Conservation (phyloP, 2,797 vertebrate genomes). For the Mallotus villosus region DNA sequence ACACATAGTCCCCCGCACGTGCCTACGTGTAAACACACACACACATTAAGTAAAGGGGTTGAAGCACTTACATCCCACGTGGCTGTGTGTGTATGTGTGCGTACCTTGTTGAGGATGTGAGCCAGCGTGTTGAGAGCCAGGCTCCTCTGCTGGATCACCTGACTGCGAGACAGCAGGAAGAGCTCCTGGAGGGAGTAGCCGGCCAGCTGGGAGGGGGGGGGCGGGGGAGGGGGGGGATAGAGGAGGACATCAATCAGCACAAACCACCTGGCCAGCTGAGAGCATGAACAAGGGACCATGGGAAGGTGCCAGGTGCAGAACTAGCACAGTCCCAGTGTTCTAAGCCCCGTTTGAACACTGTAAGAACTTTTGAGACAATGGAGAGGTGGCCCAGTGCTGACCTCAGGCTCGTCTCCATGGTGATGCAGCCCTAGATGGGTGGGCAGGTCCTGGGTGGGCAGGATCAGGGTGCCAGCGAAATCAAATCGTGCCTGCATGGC, state of each 20-base stretch:
- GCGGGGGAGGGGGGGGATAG: constrained; percentile 2
- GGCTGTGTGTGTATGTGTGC: not conserved
- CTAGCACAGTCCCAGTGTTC: not conserved
- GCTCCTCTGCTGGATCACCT: constrained; percentile 89
- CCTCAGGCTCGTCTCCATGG: constrained; percentile 97
- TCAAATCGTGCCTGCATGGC: constrained; percentile 96
- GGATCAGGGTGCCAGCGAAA: constrained; percentile 86
- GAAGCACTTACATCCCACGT: not conserved
- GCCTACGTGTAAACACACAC: constrained; percentile 70
- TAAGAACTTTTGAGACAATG: no score
- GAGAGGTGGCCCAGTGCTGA: constrained; percentile 47
- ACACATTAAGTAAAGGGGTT: not conserved
- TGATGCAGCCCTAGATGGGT: constrained; percentile 95
- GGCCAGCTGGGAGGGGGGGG: constrained; percentile 79
- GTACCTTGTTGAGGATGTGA: constrained; percentile 86
- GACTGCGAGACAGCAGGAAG: constrained; percentile 93
- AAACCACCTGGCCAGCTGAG: not conserved
- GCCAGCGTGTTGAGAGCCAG: constrained; percentile 88
- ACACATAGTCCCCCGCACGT: constrained; percentile 78
- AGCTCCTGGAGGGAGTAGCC: constrained; percentile 98
- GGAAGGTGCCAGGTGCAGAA: not conserved
- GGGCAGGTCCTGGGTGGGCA: constrained; percentile 85
- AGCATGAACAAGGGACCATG: not conserved
- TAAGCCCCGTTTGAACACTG: not conserved
- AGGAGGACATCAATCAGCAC: not conserved